These are phyloP conservation scores for Ochotona princeps DNA, from an alignment of 2,113 vertebrate genomes.

Conservation along the genomic window DNA sequence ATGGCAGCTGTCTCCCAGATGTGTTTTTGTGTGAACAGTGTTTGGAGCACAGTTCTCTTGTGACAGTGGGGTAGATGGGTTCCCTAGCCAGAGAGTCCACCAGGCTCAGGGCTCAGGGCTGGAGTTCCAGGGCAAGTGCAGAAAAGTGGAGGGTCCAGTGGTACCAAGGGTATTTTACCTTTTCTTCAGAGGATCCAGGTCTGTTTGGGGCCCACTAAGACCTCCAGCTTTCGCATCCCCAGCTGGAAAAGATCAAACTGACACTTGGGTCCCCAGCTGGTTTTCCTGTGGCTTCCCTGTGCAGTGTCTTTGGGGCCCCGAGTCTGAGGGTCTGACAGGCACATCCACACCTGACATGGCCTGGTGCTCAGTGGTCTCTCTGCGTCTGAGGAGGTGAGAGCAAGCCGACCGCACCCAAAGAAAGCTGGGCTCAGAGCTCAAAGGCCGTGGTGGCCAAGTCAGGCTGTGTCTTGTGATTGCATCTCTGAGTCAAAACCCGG, in stretches of 20 bases:
- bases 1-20: accelerated
- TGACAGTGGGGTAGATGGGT: background rate
- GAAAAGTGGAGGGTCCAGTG: background rate
- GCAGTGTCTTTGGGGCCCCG: background rate
- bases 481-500: too few relatives aligned
- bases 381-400: background rate
- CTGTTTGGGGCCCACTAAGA: background rate
- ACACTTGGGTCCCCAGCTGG: background rate
- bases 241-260: background rate
- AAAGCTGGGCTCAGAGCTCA: background rate
- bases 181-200: background rate
- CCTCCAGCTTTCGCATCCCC: background rate
- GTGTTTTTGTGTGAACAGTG: background rate
- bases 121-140: background rate
- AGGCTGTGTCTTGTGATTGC: too few relatives aligned
- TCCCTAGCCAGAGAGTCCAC: background rate
- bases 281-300: accelerated
- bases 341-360: background rate
- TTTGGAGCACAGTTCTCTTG: background rate
- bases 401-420: background rate
- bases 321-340: background rate
- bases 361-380: background rate
- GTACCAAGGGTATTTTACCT: background rate
- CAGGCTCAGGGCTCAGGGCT: too few relatives aligned
- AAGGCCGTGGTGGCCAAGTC: too few relatives aligned